Evolutionary conservation across 2,888 invertebrate genomes (phyloP).

Genomic region (Polyommatus iphigenia): DNA sequence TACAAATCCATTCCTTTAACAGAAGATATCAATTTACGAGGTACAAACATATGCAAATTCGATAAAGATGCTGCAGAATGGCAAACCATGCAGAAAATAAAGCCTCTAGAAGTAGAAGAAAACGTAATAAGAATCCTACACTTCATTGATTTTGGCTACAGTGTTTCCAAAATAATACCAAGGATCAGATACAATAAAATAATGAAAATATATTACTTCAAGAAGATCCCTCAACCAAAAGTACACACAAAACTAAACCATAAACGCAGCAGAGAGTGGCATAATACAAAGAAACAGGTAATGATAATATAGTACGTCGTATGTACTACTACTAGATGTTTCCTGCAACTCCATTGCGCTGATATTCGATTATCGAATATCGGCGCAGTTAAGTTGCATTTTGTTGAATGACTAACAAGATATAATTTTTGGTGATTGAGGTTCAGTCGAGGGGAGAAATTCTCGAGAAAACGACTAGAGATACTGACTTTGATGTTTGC

Average conservation of each 20-base stretch:
- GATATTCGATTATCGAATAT: too few relatives aligned
- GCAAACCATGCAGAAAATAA: slow-evolving; percentile 80
- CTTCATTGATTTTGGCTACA: slow-evolving; percentile 89
- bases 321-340: too few relatives aligned
- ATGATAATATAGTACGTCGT: slow-evolving; percentile 31
- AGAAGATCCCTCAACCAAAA: slow-evolving; percentile 60
- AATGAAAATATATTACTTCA: slow-evolving; percentile 70
- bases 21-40: slow-evolving; percentile 88
- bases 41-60: slow-evolving; percentile 83
- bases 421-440: too few relatives aligned
- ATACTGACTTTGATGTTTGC: neutral
- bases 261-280: slow-evolving; percentile 70
- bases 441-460: too few relatives aligned
- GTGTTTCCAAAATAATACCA: slow-evolving; percentile 84
- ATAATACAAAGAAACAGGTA: slow-evolving; percentile 69
- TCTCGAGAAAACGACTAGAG: neutral
- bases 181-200: slow-evolving; percentile 82
- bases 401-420: too few relatives aligned
- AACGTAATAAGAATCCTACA: slow-evolving; percentile 87
- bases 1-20: slow-evolving; percentile 84
- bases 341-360: too few relatives aligned
- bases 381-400: too few relatives aligned
- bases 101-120: slow-evolving; percentile 83
- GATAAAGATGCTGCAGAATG: slow-evolving; percentile 86
- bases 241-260: slow-evolving; percentile 64